These are phyloP conservation scores for Odontothrips loti DNA, from an alignment of 2,888 invertebrate species.

Conservation along the genomic window DNA sequence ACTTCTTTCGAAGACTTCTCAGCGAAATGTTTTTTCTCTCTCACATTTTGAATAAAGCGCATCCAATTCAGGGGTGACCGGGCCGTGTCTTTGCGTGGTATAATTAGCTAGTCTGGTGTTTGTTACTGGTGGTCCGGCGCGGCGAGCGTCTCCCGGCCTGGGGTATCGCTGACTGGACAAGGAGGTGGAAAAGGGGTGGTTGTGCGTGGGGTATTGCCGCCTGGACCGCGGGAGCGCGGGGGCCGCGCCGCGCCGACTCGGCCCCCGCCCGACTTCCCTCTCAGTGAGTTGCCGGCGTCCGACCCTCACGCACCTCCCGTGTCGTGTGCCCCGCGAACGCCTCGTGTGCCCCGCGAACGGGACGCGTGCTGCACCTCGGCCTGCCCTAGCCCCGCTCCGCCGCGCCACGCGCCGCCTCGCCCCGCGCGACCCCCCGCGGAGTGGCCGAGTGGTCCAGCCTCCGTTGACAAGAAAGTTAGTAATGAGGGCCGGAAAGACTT, in stretches of 20 bases:
- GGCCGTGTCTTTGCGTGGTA: too few relatives aligned
- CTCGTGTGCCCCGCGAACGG: background rate
- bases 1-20: too few relatives aligned
- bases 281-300: constrained; percentile 8
- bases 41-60: too few relatives aligned
- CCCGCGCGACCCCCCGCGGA: background rate
- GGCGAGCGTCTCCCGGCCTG: too few relatives aligned
- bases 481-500: background rate
- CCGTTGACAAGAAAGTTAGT: constrained; percentile 2
- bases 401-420: background rate
- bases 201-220: background rate
- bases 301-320: constrained; percentile 8
- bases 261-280: background rate
- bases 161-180: too few relatives aligned
- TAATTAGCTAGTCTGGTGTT: too few relatives aligned
- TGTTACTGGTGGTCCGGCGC: too few relatives aligned
- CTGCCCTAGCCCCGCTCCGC: background rate
- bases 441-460: background rate
- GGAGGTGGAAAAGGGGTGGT: background rate
- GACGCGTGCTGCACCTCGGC: background rate
- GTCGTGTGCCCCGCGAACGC: background rate
- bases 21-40: too few relatives aligned
- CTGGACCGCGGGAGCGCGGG: background rate
- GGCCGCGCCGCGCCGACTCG: background rate
- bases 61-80: too few relatives aligned